phyloP scores from a whole-genome alignment of 2,113 vertebrate genomes.

The Loxodonta africana region DNA sequence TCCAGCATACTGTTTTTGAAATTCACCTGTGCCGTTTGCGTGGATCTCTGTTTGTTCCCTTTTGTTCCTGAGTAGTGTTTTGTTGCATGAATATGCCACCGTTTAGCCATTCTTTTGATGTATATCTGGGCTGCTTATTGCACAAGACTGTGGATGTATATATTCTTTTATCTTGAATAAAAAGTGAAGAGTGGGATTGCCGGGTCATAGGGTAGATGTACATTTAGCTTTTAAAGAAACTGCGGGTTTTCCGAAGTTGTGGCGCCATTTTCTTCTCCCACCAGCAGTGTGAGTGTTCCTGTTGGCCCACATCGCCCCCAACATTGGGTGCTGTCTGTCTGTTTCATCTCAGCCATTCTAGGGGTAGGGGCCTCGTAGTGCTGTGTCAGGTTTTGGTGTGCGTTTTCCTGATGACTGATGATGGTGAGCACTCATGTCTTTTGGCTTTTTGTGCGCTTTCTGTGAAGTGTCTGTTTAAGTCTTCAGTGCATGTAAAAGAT shows the following conservation, averaged over 20 bases:
- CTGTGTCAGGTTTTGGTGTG: neutral
- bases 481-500: neutral
- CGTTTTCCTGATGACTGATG: neutral
- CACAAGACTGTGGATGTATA: neutral
- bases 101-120: neutral
- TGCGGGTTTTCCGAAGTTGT: neutral
- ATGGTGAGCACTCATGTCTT: accelerated
- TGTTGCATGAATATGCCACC: accelerated
- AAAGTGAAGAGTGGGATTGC: neutral
- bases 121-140: neutral
- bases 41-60: accelerated
- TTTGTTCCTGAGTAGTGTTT: accelerated
- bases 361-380: no score
- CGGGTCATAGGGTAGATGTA: no score
- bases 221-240: neutral
- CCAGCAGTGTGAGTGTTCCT: neutral
- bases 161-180: neutral
- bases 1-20: neutral
- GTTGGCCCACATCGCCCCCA: neutral
- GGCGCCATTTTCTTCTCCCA: accelerated
- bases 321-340: accelerated
- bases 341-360: no score
- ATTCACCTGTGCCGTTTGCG: accelerated
- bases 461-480: neutral
- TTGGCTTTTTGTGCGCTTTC: neutral